Base-by-base conservation (phyloP, 2,797 vertebrate species). In the Champsocephalus esox region DNA sequence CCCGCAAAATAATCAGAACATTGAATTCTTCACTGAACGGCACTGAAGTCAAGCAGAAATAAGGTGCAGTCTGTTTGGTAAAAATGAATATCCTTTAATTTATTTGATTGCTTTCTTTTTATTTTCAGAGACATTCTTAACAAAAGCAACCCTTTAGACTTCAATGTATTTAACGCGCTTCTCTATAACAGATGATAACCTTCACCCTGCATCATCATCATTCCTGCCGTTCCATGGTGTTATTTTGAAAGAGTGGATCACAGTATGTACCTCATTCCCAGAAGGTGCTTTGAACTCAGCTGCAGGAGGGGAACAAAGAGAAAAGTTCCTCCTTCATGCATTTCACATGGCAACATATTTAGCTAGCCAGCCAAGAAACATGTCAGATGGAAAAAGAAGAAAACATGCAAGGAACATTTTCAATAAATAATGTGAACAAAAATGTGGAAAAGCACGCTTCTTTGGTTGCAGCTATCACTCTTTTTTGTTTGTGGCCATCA, bases 401-500 rank as follows among this genome's bases (percentile, higher is more conserved):
- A 3, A 49, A 51, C 48, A 56, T 48, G 13, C 43, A 5, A 11
- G 19, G 38, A 52, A 46, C 10, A 73, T 64, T 56, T 43, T 12
- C 50, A 59, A 34, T 46, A 63, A 73, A 59, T 66, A 51, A 14
- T 21, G 3, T 60, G 12, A 61, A 71, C 5, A 65, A 21, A 67
- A 24, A 73, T 41, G 60, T 57, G 41, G n/a, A 43, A 16, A 70
- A 60, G 48, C 54, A 28, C 8, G 66, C 66, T 46, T 74, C 7
- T 32, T 49, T 9, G 28, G n/a, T 61, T 38, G 45, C 56, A 44
- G 59, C 17, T 4, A 24, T 86, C 46, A n/a, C 3, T 77, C 55
- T 71, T 77, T 55, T 70, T 41, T 79, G 34, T 68, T 81, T 75
- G 66, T 81, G 82, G 70, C 86, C 79, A 67, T 73, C 56, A 77